Percentiles rank a stretch among this genome's conserved stretches.
Evolutionary conservation across 2,888 invertebrate genomes (phyloP).

Genomic region (Trichopria drosophilae): DNA sequence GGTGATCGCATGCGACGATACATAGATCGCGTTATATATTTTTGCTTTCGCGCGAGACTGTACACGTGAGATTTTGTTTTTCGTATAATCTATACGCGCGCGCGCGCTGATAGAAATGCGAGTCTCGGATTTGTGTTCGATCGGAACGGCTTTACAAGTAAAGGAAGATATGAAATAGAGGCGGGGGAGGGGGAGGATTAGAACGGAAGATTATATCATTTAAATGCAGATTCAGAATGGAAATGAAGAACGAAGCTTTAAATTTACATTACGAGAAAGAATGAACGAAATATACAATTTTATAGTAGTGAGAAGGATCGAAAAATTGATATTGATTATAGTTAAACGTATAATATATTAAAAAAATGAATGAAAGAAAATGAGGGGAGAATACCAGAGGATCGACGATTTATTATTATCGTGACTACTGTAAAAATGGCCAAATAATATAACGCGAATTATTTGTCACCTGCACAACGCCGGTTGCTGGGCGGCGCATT

Average conservation of each 20-base stretch:
- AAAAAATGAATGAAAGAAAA: constrained; percentile 1
- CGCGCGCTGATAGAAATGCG: too few species aligned
- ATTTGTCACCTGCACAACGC: constrained; percentile 48
- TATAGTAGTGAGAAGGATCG: constrained; percentile 57
- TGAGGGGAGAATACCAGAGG: constrained; percentile 11
- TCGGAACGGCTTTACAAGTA: constrained; percentile 22
- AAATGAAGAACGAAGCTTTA: constrained; percentile 56
- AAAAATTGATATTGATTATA: constrained; percentile 65
- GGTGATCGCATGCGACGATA: too few species aligned
- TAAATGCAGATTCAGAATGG: constrained; percentile 39
- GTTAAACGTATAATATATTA: constrained; percentile 46
- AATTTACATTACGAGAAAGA: constrained; percentile 51
- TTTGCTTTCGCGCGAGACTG: constrained; percentile 28
- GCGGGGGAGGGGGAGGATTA: constrained; percentile 18
- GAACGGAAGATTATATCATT: constrained; percentile 31
- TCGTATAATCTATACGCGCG: too few species aligned
- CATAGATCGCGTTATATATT: constrained; percentile 28
- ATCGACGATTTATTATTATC: constrained; percentile 28
- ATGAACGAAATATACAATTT: constrained; percentile 54
- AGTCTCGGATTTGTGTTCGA: constrained; percentile 30
- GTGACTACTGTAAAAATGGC: constrained; percentile 59
- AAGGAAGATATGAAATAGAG: constrained; percentile 13
- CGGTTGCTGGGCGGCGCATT: constrained; percentile 49
- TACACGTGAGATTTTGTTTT: constrained; percentile 28
- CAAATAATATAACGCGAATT: constrained; percentile 54